phyloP scores from a whole-genome alignment of 1,140 invertebrate genomes.

The Halyomorpha halys region DNA sequence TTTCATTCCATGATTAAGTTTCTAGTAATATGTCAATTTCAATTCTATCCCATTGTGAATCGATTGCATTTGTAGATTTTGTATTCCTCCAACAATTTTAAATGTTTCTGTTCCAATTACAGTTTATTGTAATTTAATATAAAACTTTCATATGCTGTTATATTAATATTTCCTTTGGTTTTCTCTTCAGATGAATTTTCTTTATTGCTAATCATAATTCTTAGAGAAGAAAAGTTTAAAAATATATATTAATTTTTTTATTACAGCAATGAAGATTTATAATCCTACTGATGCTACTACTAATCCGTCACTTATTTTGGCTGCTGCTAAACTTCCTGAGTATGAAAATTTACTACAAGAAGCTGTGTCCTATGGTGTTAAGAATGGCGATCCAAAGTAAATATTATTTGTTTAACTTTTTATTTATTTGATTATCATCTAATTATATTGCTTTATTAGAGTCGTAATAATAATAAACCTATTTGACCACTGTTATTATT shows the following conservation, averaged over 20 bases:
- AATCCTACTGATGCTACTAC: conserved; percentile 99
- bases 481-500: no score
- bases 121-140: not conserved
- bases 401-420: conserved; percentile 28
- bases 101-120: no score
- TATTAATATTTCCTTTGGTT: not conserved
- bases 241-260: conserved; percentile 27
- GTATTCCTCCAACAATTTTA: no score
- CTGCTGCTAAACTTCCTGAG: conserved; percentile 81
- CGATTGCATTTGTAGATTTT: no score
- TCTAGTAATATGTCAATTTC: no score
- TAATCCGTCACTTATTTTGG: conserved; percentile 93
- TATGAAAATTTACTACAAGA: conserved; percentile 82
- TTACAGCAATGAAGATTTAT: conserved; percentile 85
- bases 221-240: not conserved
- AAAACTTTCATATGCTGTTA: not conserved
- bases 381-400: conserved; percentile 46
- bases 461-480: no score
- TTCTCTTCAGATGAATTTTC: not conserved
- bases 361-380: conserved; percentile 78
- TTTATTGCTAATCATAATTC: not conserved
- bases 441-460: no score
- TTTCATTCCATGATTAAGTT: no score
- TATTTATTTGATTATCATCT: no score
- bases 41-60: no score